A percentile compares a stretch with the other conserved stretches of the same genome.
These are phyloP conservation scores for Maniola hyperantus DNA, from an alignment of 2,888 invertebrate species.

Conservation along the genomic window DNA sequence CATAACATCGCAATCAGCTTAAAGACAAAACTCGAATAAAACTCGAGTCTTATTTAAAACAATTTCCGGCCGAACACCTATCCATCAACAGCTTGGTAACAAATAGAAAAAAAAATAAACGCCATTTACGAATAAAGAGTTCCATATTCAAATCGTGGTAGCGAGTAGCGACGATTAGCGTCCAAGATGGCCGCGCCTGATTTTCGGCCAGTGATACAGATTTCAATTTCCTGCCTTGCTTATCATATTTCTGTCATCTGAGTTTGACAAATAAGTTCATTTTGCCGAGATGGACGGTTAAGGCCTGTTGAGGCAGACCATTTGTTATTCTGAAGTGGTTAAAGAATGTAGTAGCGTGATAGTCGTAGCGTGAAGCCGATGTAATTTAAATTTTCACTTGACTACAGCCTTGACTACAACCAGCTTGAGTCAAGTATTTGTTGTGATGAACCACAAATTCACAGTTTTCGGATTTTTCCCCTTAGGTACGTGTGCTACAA, in stretches of 20 bases:
- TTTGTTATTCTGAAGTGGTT: constrained; percentile 33
- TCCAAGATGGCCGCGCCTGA: constrained; percentile 71
- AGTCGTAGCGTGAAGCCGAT: constrained; percentile 22
- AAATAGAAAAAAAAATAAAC: constrained; percentile 52
- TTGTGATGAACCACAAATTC: too few species aligned
- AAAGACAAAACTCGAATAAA: constrained; percentile 15
- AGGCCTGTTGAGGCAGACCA: constrained; percentile 27
- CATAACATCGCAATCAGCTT: constrained; percentile 10
- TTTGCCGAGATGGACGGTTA: constrained; percentile 67
- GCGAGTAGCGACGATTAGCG: constrained; percentile 69
- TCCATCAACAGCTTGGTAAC: constrained; percentile 54
- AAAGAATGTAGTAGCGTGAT: constrained; percentile 24
- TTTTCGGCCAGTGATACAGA: constrained; percentile 79
- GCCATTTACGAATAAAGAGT: constrained; percentile 64
- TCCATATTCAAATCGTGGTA: constrained; percentile 75
- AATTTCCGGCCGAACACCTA: constrained; percentile 62
- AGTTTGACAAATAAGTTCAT: constrained; percentile 81
- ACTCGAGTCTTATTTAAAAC: constrained; percentile 40
- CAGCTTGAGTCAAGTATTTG: too few species aligned
- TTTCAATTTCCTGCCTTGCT: constrained; percentile 79
- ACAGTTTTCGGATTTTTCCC: too few species aligned
- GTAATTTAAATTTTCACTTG: constrained; percentile 18
- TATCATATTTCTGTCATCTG: constrained; percentile 73
- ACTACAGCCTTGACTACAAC: too few species aligned
- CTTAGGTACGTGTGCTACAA: too few species aligned